Evolutionary conservation across 2,797 vertebrate species (phyloP), one percentile per base, ranked within the genome.

Genomic region (Cryptoblepharus egeriae): DNA sequence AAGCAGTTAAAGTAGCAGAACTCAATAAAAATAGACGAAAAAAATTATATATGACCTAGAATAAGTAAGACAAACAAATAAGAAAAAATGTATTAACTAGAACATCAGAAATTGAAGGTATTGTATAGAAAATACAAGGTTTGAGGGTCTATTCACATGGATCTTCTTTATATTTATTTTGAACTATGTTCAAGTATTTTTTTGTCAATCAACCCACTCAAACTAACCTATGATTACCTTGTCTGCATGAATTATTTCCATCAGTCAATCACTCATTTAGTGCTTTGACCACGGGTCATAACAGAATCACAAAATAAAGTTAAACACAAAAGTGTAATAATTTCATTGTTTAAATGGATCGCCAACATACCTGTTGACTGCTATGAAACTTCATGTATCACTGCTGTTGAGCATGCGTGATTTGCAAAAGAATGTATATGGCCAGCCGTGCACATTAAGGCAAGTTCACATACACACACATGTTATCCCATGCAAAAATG

Each of bases 1-100:
- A 89, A 88, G 81, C 74, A 88, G 89, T 81, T 71, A 85, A 83
- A 90, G 30, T 79, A 70, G 76, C 80, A 88, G 71, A 85, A 88
- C n/a, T n/a, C n/a, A 85, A 42, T 3, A 86, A 89, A 92, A 89
- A 90, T 37, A 37, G 68, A 70, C 45, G 9, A 22, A 35, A 61
- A n/a, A 16, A 55, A 37, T 37, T 32, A 61, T 30, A 76, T 75
- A 30, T 45, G 32, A 42, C 30, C 37, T 68, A 61, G 37, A 71
- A 72, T 58, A 79, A 60, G 12, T 75, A 67, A 64, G 60, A 77
- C 57, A 65, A 55, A 79, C n/a, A 70, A 76, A 74, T 26, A 35
- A 30, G n/a, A n/a, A 22, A 20, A 52, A 76, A 58, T 49, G 26
- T n/a, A 3, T 8, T 35, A 72, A 49, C n/a, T 67, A 58, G 45